These are phyloP conservation scores for Cottus gobio DNA, from an alignment of 2,113 vertebrate genomes.

Conservation along the genomic window DNA sequence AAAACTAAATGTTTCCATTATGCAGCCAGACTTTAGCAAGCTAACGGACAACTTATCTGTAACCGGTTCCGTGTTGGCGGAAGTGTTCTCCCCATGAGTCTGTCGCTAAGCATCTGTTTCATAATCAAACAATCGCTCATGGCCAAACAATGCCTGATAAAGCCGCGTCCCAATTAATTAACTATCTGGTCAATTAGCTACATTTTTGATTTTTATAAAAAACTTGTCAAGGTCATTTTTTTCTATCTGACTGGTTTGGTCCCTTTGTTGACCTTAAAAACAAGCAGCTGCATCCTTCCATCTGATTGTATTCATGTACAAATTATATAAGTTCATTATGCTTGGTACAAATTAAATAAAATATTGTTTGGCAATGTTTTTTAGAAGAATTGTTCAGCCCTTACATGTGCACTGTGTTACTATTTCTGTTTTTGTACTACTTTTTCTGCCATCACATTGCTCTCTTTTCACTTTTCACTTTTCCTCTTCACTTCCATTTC, in stretches of 20 bases:
- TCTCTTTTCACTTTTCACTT: slow-evolving; percentile 9
- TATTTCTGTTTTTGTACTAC: background rate
- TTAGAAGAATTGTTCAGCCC: background rate
- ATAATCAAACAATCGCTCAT: no score
- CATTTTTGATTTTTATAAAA: background rate
- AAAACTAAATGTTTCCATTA: no score
- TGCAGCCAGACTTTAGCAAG: no score
- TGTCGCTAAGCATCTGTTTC: no score
- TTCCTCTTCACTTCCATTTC: background rate
- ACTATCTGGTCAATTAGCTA: background rate
- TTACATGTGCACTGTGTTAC: no score
- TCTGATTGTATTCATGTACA: background rate
- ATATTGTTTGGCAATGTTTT: background rate
- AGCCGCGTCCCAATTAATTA: background rate
- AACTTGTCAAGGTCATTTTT: background rate
- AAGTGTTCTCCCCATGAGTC: no score
- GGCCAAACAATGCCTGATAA: background rate
- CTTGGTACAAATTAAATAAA: background rate
- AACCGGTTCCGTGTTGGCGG: no score
- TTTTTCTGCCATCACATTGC: background rate
- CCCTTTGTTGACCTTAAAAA: background rate
- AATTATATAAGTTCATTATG: background rate
- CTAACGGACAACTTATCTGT: background rate
- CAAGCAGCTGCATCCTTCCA: background rate
- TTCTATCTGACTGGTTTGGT: background rate